Conservation (phyloP, 2,113 vertebrate genomes). For the Trogon surrucura region DNA sequence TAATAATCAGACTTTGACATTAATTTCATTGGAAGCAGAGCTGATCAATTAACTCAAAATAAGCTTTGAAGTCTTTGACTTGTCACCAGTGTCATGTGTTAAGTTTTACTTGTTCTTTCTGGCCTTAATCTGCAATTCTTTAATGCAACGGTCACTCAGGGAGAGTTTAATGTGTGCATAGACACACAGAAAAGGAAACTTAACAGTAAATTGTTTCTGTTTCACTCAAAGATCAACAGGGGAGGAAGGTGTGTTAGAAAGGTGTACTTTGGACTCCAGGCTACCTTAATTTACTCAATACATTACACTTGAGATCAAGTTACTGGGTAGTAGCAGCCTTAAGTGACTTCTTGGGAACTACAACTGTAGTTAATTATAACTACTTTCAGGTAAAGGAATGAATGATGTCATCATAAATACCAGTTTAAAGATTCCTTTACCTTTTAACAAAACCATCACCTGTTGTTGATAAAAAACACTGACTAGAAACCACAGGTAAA, state of each 20-base stretch:
- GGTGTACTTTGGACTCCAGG: not conserved
- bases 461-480: not conserved
- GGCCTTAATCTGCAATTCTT: not conserved
- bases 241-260: not conserved
- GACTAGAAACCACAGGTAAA: not conserved
- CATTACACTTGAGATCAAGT: not conserved
- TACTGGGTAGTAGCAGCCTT: not conserved
- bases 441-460: not conserved
- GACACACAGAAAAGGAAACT: not conserved
- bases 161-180: not conserved
- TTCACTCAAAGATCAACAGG: not conserved
- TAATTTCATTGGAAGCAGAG: not conserved
- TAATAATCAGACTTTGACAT: not conserved
- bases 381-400: not conserved
- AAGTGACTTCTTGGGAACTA: not conserved
- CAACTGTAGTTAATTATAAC: not conserved
- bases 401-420: not conserved
- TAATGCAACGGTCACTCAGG: not conserved
- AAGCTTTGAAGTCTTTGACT: not conserved
- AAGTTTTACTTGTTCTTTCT: not conserved
- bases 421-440: not conserved
- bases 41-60: not conserved
- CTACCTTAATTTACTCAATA: not conserved
- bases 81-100: accelerated
- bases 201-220: not conserved